A percentile compares a stretch with the other conserved stretches of the same genome.
Conservation (phyloP, 2,113 vertebrate genomes). For the Poeciliopsis turrubarensis region DNA sequence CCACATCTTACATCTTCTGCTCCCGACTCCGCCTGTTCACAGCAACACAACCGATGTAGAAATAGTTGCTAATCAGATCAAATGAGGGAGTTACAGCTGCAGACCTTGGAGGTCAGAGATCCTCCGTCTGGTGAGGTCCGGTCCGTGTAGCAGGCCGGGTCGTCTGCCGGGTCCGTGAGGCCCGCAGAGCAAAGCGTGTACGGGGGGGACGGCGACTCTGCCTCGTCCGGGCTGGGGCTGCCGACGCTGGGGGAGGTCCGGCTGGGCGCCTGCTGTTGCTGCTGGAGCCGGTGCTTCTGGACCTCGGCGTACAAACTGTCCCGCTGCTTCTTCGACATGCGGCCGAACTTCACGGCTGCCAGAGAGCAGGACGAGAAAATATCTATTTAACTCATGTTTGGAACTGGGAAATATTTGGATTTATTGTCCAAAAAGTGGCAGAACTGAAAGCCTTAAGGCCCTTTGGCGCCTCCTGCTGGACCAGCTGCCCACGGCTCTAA, state of each 20-base stretch:
- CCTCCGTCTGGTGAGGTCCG: constrained; percentile 87
- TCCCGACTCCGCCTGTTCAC: constrained; percentile 82
- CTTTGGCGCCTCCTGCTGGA: no score
- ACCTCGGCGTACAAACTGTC: constrained; percentile 94
- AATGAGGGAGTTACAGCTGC: background rate
- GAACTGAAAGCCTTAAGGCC: no score
- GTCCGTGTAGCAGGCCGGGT: constrained; percentile 87
- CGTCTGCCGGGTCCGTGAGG: constrained; percentile 88
- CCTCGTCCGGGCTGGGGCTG: constrained; percentile 87
- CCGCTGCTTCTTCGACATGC: constrained; percentile 95
- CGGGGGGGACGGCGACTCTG: constrained; percentile 87
- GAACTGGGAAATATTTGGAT: no score
- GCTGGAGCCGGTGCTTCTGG: constrained; percentile 90
- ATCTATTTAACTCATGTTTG: no score
- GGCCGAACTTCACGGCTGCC: constrained; percentile 92
- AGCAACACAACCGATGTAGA: background rate
- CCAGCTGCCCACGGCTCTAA: no score
- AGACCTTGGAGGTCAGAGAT: constrained; percentile 53
- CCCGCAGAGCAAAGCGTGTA: constrained; percentile 87
- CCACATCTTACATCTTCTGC: constrained; percentile 79
- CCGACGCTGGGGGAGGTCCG: constrained; percentile 48
- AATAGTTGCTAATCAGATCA: background rate
- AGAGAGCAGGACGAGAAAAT: background rate
- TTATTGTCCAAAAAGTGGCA: no score
- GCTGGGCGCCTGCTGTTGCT: constrained; percentile 72